Conservation (phyloP, 1,140 invertebrate species). For the Whitmania pigra region DNA sequence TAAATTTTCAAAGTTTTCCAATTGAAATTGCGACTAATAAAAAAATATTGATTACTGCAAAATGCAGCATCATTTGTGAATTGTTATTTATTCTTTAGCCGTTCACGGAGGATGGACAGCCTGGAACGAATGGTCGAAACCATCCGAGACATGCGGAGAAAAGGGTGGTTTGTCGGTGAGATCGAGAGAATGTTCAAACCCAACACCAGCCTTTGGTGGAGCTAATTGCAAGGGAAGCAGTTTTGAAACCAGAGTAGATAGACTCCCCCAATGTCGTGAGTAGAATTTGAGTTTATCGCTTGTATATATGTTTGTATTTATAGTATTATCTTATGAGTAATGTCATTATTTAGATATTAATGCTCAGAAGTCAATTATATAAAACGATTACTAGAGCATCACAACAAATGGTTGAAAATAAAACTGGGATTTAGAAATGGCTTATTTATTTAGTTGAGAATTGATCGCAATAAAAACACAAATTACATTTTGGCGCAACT, state of each 20-base stretch:
- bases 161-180: slow-evolving; percentile 27
- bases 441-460: neutral
- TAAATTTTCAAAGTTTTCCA: too few species aligned
- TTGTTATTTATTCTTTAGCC: neutral
- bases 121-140: slow-evolving; percentile 44
- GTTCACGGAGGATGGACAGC: slow-evolving; percentile 45
- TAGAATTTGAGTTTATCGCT: too few species aligned
- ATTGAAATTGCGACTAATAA: neutral
- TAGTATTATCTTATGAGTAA: too few species aligned
- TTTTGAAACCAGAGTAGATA: too few species aligned
- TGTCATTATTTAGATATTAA: too few species aligned
- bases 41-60: neutral
- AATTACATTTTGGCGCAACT: too few species aligned
- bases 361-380: neutral
- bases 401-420: neutral
- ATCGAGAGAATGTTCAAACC: slow-evolving; percentile 32
- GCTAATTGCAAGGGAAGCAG: slow-evolving; percentile 40
- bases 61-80: neutral
- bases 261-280: too few species aligned
- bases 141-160: slow-evolving; percentile 37
- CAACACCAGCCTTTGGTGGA: slow-evolving; percentile 60
- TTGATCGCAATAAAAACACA: neutral
- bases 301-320: too few species aligned
- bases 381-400: neutral
- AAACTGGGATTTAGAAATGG: neutral